These are phyloP conservation scores for Rhinoraja longicauda DNA, from an alignment of 2,797 vertebrate genomes.

Conservation along the genomic window DNA sequence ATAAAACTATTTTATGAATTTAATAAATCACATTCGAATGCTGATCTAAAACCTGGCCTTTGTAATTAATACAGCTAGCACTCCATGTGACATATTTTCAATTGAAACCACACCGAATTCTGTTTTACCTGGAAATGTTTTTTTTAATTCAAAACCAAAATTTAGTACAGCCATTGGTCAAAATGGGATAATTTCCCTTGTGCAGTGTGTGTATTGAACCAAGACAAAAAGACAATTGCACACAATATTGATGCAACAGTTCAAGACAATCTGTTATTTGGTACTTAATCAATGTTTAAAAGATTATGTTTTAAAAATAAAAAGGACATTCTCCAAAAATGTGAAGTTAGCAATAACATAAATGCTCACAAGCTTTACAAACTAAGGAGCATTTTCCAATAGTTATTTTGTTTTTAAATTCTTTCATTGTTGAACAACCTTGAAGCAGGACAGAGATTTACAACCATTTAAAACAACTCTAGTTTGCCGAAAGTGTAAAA, in stretches of 20 bases:
- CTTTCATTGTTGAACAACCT: not conserved
- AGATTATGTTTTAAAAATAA: not conserved
- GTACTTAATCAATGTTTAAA: not conserved
- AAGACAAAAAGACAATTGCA: no score
- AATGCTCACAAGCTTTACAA: not conserved
- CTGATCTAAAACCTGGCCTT: no score
- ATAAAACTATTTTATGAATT: no score
- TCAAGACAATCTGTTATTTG: not conserved
- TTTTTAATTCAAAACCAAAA: not conserved
- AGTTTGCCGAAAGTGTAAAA: not conserved
- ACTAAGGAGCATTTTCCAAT: not conserved
- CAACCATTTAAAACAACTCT: not conserved
- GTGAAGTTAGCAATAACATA: not conserved
- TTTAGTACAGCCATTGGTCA: not conserved
- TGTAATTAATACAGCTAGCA: no score
- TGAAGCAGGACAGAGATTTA: not conserved
- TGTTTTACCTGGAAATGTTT: not conserved
- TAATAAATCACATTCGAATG: no score
- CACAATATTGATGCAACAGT: not conserved
- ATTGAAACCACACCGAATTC: not conserved
- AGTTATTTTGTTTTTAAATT: constrained; percentile 14
- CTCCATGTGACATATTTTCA: no score
- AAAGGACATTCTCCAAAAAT: not conserved
- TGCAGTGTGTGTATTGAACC: not conserved
- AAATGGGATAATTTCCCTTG: not conserved